phyloP scores from a whole-genome alignment of 2,888 invertebrate genomes.

The Yponomeuta sedellus region DNA sequence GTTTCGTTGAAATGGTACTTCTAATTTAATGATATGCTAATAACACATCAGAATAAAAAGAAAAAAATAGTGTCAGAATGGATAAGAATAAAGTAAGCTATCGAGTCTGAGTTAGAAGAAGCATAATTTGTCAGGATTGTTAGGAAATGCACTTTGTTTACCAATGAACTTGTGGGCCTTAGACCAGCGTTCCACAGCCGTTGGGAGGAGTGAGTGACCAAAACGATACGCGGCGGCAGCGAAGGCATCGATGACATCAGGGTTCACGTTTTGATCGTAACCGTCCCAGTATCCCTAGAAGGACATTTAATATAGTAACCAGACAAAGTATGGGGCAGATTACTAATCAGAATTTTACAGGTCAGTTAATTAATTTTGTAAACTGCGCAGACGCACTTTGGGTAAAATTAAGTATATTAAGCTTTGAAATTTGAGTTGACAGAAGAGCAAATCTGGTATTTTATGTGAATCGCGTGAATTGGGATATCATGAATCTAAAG shows the following conservation, averaged over 20 bases:
- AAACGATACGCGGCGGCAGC: slow-evolving; percentile 95
- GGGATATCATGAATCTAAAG: neutral
- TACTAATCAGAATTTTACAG: too few relatives aligned
- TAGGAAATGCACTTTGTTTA: slow-evolving; percentile 41
- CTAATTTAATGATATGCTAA: too few relatives aligned
- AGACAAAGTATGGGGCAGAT: neutral
- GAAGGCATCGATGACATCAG: slow-evolving; percentile 91
- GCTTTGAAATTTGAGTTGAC: too few relatives aligned
- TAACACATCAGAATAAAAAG: too few relatives aligned
- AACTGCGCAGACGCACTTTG: too few relatives aligned
- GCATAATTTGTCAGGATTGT: neutral
- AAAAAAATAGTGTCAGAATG: too few relatives aligned
- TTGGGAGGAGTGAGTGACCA: slow-evolving; percentile 92
- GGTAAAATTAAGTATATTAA: too few relatives aligned
- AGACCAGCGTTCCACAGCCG: slow-evolving; percentile 94
- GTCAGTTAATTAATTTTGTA: too few relatives aligned
- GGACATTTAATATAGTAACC: slow-evolving; percentile 11
- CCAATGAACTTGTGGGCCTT: slow-evolving; percentile 96
- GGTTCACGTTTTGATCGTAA: slow-evolving; percentile 89
- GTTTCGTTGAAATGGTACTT: slow-evolving; percentile 7
- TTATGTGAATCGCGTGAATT: too few relatives aligned
- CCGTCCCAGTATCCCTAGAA: slow-evolving; percentile 87
- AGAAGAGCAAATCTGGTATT: too few relatives aligned
- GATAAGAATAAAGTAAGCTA: too few relatives aligned
- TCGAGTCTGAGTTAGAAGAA: slow-evolving; percentile 14